Conservation (phyloP, 2,797 vertebrate species). For the Gymnocypris eckloni region DNA sequence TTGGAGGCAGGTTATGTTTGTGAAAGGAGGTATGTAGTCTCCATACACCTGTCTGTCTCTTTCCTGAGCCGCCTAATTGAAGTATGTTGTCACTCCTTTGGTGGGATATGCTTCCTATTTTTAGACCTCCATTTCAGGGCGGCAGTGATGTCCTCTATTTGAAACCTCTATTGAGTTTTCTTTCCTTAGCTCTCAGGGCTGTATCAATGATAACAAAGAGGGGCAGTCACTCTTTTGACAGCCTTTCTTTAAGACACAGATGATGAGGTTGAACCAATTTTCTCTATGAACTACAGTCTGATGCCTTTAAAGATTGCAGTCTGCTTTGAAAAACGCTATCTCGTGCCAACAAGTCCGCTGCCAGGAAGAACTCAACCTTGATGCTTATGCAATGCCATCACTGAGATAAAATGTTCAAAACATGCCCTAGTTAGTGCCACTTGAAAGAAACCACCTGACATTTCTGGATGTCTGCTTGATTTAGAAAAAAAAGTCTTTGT, state of each 20-base stretch:
- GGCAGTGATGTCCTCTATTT: conserved; percentile 53
- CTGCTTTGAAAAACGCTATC: background rate
- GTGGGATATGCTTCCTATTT: conserved; percentile 44
- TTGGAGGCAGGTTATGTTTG: background rate
- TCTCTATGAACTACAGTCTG: background rate
- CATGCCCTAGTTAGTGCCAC: conserved; percentile 19
- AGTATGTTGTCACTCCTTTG: conserved; percentile 32
- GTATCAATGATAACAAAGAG: conserved; percentile 29
- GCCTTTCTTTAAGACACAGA: background rate
- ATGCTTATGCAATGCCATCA: conserved; percentile 41
- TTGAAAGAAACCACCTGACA: background rate
- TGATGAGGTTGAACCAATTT: conserved; percentile 12
- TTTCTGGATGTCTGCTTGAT: conserved; percentile 11
- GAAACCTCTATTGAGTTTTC: conserved; percentile 32
- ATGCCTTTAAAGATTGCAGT: conserved; percentile 27
- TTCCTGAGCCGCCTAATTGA: conserved; percentile 43
- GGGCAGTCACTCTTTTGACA: conserved; percentile 13
- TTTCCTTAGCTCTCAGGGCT: background rate
- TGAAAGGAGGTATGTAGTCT: background rate
- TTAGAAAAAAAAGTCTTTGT: background rate
- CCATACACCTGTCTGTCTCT: background rate
- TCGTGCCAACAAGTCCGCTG: conserved; percentile 15
- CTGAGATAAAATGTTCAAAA: conserved; percentile 47
- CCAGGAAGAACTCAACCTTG: conserved; percentile 28
- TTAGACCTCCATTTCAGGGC: conserved; percentile 50